Evolutionary conservation across 2,888 invertebrate species (phyloP).

Genomic region (Nysson spinosus): DNA sequence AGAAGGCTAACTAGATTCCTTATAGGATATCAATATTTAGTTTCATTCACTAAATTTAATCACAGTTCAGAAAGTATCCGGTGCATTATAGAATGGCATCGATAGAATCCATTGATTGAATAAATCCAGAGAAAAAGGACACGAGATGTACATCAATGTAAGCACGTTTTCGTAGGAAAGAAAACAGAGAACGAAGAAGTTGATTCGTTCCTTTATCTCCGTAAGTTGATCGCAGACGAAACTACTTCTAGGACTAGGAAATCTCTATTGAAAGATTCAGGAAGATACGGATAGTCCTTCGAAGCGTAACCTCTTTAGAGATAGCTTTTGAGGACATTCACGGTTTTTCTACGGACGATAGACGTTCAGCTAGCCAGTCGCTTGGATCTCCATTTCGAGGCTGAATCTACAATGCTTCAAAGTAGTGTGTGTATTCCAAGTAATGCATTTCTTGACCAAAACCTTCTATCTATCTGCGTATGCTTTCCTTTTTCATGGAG

Average conservation of each 20-base stretch:
- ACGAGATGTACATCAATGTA: too few relatives aligned
- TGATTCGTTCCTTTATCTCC: constrained; percentile 7
- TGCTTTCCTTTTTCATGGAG: background rate
- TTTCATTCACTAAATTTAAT: too few relatives aligned
- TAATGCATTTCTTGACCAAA: constrained; percentile 38
- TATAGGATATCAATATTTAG: too few relatives aligned
- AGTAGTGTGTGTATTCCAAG: constrained; percentile 27
- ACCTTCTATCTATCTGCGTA: background rate
- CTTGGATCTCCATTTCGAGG: constrained; percentile 17
- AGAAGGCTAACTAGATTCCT: too few relatives aligned
- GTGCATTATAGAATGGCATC: too few relatives aligned
- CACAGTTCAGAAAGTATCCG: too few relatives aligned
- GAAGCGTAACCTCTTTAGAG: constrained; percentile 20
- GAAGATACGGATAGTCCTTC: constrained; percentile 27
- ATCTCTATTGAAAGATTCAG: constrained; percentile 31
- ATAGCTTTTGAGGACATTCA: constrained; percentile 33
- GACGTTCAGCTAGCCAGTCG: constrained; percentile 19
- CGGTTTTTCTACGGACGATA: constrained; percentile 27
- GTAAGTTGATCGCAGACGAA: background rate
- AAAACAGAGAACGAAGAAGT: too few relatives aligned
- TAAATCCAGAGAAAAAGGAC: too few relatives aligned
- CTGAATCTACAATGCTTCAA: constrained; percentile 38
- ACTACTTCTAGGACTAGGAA: constrained; percentile 16
- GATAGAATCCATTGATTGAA: too few relatives aligned
- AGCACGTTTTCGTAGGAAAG: too few relatives aligned